These are phyloP conservation scores for Heliornis fulica DNA, from an alignment of 2,113 vertebrate genomes.

Conservation along the genomic window DNA sequence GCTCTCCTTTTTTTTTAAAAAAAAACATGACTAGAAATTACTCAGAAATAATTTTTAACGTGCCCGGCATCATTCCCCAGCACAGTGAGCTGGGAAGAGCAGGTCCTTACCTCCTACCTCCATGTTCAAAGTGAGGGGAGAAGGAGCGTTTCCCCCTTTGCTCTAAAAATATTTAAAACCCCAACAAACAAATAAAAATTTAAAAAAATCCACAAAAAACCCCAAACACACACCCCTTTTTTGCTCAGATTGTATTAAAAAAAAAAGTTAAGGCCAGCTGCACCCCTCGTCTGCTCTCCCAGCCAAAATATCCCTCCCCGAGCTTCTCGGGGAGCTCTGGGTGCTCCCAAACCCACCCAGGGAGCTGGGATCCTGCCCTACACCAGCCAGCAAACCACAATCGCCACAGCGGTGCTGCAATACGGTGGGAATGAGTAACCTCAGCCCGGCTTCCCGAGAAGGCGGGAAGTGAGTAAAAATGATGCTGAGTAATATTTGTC, in stretches of 20 bases:
- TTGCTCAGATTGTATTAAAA: not conserved
- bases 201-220: too few species aligned
- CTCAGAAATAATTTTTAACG: too few species aligned
- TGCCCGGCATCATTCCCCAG: rapidly evolving
- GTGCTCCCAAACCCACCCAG: not conserved
- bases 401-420: not conserved
- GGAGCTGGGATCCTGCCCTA: not conserved
- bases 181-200: too few species aligned
- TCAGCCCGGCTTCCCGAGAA: not conserved
- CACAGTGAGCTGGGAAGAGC: not conserved
- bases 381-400: rapidly evolving
- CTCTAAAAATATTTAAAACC: too few species aligned
- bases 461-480: conserved; percentile 52
- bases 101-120: not conserved
- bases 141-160: not conserved
- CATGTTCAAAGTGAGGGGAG: not conserved
- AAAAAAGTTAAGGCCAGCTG: not conserved
- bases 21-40: not conserved
- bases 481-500: conserved; percentile 34
- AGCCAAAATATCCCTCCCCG: rapidly evolving
- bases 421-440: not conserved
- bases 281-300: not conserved
- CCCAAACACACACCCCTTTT: too few species aligned
- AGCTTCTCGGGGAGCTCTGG: not conserved
- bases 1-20: not conserved